Percentiles rank a stretch among this genome's conserved stretches.
phyloP scores from a whole-genome alignment of 1,140 invertebrate genomes.

The Hypothenemus hampei region DNA sequence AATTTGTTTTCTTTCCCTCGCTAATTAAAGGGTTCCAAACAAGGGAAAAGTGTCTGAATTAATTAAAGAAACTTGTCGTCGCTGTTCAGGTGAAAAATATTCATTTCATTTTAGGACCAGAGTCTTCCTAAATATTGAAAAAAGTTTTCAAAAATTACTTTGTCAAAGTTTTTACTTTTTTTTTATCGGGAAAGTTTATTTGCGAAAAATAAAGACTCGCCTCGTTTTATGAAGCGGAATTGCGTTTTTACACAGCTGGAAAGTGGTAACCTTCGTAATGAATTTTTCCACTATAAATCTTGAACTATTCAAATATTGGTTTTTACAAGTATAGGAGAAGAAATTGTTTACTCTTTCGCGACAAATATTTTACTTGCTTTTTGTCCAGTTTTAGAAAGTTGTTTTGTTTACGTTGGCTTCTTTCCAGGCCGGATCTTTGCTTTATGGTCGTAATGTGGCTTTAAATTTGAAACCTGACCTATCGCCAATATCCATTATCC shows the following conservation, averaged over 20 bases:
- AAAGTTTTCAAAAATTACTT: too few species aligned
- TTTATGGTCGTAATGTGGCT: constrained; percentile 14
- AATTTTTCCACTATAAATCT: too few species aligned
- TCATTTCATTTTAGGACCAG: background rate
- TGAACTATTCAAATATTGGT: too few species aligned
- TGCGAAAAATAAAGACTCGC: too few species aligned
- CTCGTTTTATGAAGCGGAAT: too few species aligned
- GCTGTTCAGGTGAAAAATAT: constrained; percentile 9
- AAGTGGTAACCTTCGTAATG: too few species aligned
- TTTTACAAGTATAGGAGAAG: background rate
- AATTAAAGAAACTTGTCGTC: constrained; percentile 1
- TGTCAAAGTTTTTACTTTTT: too few species aligned
- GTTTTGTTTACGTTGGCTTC: constrained; percentile 21
- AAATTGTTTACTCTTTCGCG: constrained; percentile 9
- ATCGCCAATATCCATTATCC: constrained; percentile 21
- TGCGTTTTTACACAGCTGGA: too few species aligned
- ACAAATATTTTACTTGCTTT: constrained; percentile 26
- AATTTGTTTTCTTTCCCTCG: constrained; percentile 11
- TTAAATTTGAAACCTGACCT: constrained; percentile 25
- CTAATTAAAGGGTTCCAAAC: constrained; percentile 8
- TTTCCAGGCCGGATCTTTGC: constrained; percentile 12
- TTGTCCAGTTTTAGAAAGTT: constrained; percentile 13
- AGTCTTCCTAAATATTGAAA: too few species aligned
- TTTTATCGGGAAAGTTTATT: too few species aligned
- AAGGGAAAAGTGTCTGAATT: constrained; percentile 10